Percentiles rank a stretch among this genome's conserved stretches.
Conservation (phyloP, 2,113 vertebrate genomes). For the Conger conger region DNA sequence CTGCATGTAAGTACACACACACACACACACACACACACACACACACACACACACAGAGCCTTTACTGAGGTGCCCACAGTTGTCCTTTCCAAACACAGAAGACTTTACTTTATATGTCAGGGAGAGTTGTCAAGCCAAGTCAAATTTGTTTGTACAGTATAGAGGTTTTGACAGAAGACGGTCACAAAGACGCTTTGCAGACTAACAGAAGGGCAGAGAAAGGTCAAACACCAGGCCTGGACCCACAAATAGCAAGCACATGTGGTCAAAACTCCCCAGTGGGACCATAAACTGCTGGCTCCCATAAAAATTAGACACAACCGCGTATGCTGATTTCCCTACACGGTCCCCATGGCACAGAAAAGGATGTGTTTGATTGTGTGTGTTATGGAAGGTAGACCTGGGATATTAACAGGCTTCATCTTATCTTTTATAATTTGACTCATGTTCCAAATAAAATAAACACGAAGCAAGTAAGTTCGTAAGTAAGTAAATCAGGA, state of each 20-base stretch:
- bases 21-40: constrained; percentile 6
- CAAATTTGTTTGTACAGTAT: too few relatives aligned
- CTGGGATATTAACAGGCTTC: neutral
- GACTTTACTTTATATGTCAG: neutral
- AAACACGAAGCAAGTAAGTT: too few relatives aligned
- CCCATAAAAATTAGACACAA: too few relatives aligned
- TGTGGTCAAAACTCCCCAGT: too few relatives aligned
- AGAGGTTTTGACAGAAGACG: too few relatives aligned
- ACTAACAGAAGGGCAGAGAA: too few relatives aligned
- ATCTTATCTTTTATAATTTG: neutral
- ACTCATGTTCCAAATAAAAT: neutral
- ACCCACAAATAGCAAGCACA: too few relatives aligned
- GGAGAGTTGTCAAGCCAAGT: neutral
- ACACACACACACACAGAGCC: neutral
- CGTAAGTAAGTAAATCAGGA: too few relatives aligned
- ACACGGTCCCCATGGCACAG: neutral
- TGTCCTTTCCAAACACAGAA: neutral
- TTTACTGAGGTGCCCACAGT: neutral
- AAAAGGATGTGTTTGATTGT: neutral
- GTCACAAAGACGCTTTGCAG: too few relatives aligned
- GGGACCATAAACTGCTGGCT: too few relatives aligned
- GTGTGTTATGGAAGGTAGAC: neutral
- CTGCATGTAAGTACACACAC: neutral
- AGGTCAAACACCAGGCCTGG: too few relatives aligned
- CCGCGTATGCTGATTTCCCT: neutral